These are phyloP conservation scores for Thalassophryne amazonica DNA, from an alignment of 2,797 vertebrate genomes.

Conservation along the genomic window DNA sequence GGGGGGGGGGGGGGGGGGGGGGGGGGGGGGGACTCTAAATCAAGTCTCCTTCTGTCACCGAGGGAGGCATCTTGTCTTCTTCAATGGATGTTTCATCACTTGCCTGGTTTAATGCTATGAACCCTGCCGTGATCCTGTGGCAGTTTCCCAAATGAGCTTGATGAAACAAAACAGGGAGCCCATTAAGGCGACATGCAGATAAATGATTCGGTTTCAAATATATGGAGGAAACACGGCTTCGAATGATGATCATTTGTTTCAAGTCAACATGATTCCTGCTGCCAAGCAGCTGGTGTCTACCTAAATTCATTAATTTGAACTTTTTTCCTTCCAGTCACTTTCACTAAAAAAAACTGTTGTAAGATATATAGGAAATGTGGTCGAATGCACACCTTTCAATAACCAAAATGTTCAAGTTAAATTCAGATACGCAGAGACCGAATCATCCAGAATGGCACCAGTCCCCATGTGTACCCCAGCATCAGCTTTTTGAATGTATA, in stretches of 20 bases:
- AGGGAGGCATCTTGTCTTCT: conserved; percentile 37
- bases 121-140: conserved; percentile 49
- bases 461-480: no score
- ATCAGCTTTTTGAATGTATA: no score
- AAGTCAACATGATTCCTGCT: conserved; percentile 24
- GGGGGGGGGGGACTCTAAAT: conserved; percentile 56
- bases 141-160: conserved; percentile 58
- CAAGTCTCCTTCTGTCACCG: conserved; percentile 45
- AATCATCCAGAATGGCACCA: no score
- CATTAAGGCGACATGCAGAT: conserved; percentile 40
- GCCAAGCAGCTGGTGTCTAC: conserved; percentile 37
- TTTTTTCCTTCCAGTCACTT: no score
- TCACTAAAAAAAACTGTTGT: background rate
- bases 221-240: conserved; percentile 5
- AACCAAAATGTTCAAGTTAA: no score
- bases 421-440: no score
- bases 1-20: conserved; percentile 56
- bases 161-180: conserved; percentile 51
- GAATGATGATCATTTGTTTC: conserved; percentile 32
- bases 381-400: no score
- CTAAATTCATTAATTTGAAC: conserved; percentile 20
- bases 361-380: background rate
- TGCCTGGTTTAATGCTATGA: conserved; percentile 49
- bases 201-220: conserved; percentile 27
- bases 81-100: conserved; percentile 63